Evolutionary conservation across 2,888 invertebrate species (phyloP), one percentile per base, ranked within the genome.

Genomic region (Heterodera filipjevi): DNA sequence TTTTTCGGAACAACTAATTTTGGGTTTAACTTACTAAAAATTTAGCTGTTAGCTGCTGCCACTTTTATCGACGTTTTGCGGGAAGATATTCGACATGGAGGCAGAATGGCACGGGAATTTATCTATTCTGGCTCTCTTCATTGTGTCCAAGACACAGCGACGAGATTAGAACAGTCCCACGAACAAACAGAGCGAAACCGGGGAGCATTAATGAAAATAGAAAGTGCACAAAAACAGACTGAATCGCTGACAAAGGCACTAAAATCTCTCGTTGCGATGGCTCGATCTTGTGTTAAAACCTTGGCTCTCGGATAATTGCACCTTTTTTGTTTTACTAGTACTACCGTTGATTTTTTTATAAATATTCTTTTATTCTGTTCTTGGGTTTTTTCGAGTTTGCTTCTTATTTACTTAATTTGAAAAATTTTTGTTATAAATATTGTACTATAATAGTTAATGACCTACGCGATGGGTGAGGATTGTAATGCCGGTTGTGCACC

Each of bases 11-110:
- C n/a, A n/a, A n/a, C n/a, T n/a, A n/a, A n/a, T n/a, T n/a, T n/a
- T n/a, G n/a, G n/a, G n/a, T n/a, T n/a, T n/a, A n/a, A n/a, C n/a
- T n/a, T n/a, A n/a, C n/a, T n/a, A n/a, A n/a, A n/a, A n/a, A n/a
- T n/a, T n/a, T n/a, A 79, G 80, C 72, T 79, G 72, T 70, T 66
- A 33, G 77, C 80, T 22, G 68, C 73, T 44, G 71, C 80, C 35
- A 66, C 64, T 39, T 73, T 79, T 33, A 70, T 66, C 46, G 78
- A 79, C 64, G 72, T 79, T 49, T 33, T 79, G 59, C 80, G 78
- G 32, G 80, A 79, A 32, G 79, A 79, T n/a, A 79, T 66, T 39
- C 64, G 73, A 8, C 68, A 74, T 27, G 66, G 59, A 22, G 71
- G 77, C n/a, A 39, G 59, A 32, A 72, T 79, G 66, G 74, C 71